Percentiles rank a stretch among this genome's conserved stretches.
phyloP scores from a whole-genome alignment of 1,140 invertebrate species.

The Condylostylus longicornis region DNA sequence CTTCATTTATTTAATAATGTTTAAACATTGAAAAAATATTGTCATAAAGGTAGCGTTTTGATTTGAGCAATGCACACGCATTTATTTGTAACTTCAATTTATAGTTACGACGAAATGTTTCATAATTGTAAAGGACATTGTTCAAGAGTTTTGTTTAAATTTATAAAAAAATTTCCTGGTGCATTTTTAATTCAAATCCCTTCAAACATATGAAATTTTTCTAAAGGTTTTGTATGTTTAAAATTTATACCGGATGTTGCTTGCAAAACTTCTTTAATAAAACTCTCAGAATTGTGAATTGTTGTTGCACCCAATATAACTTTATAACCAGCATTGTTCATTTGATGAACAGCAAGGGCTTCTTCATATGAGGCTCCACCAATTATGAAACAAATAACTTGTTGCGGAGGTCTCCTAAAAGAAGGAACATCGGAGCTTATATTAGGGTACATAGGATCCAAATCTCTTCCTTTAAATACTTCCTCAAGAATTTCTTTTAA shows the following conservation, averaged over 20 bases:
- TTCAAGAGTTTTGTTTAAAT: too few species aligned
- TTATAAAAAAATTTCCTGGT: too few species aligned
- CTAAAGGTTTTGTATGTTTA: conserved; percentile 33
- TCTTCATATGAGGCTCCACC: conserved; percentile 98
- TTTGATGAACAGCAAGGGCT: conserved; percentile 67
- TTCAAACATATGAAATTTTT: conserved; percentile 15
- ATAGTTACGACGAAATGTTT: too few species aligned
- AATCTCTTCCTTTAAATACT: conserved; percentile 71
- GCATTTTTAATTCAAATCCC: too few species aligned
- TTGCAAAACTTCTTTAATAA: conserved; percentile 52
- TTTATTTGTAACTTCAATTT: too few species aligned
- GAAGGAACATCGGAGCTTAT: conserved; percentile 46
- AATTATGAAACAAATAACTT: conserved; percentile 88
- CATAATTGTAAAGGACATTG: too few species aligned
- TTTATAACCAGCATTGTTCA: conserved; percentile 64
- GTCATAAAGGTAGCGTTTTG: too few species aligned
- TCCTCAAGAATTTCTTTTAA: conserved; percentile 77
- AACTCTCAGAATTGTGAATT: conserved; percentile 76
- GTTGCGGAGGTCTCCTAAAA: conserved; percentile 50
- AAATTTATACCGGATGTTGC: conserved; percentile 38
- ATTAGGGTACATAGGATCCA: conserved; percentile 68
- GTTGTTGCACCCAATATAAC: conserved; percentile 81
- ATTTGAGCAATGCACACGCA: too few species aligned
- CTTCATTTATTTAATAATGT: too few species aligned
- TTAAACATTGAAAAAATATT: too few species aligned